Base-by-base conservation (phyloP, 2,888 invertebrate genomes). In the Limulus polyphemus region DNA sequence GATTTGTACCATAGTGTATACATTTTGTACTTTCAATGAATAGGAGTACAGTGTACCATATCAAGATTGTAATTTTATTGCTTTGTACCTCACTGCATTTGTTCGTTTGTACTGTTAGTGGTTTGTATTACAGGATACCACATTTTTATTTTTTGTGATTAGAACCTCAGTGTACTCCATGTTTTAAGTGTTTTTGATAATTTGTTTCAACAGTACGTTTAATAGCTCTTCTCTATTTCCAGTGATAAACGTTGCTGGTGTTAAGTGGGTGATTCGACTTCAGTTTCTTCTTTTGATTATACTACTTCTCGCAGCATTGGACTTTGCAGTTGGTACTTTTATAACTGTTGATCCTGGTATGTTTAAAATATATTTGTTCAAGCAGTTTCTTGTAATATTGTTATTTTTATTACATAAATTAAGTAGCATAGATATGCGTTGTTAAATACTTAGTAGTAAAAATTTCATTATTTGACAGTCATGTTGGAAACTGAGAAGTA, bases 231-330 rank as follows among this genome's bases (percentile, higher is more conserved):
- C 9, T 17, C 9, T 55, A 51, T 16, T 11, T 14, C 10, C 47
- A 79, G 79, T 87, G 65, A 93, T 97, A 70, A 97, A 98, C 79
- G 82, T 95, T 54, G 94, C 95, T 47, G 97, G 97, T 52, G 95
- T 98, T 0, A 95, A 95, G 76, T 97, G 95, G 94, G 95, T 98
- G 47, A 88, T 98, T 62, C 91, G 97, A 74, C 79, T 97, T 60
- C 97, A 98, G 75, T 92, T 97, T 78, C 79, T 88, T 49, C 81
- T 98, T 55, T 81, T 97, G 46, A 80, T 93, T 69, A 83, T 94
- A 61, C 81, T 98, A 62, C 81, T 93, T 59, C 77, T 93, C 65
- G 93, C 95, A 63, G 92, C 91, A 12, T 79, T 92, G 69, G 95
- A 97, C 78, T 94, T 98, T 77, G 84, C 90, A 78, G 88, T 95